Conservation (phyloP, 2,113 vertebrate genomes). For the Electrona antarctica region DNA sequence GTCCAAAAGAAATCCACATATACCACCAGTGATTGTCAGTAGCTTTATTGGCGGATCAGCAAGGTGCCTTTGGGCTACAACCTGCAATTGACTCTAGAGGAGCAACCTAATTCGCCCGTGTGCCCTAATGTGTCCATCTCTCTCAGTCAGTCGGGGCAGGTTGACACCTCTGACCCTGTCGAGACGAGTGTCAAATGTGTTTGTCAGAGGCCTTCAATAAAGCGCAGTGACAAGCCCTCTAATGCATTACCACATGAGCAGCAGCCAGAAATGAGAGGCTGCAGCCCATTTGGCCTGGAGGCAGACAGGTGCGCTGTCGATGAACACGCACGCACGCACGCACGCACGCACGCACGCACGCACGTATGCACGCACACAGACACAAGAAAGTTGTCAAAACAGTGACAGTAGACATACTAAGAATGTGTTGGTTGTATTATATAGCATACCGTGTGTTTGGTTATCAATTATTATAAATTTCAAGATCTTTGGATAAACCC, state of each 20-base stretch:
- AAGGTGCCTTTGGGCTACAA: slow-evolving; percentile 34
- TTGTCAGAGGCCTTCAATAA: slow-evolving; percentile 85
- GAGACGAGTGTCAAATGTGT: slow-evolving; percentile 80
- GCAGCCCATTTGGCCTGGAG: slow-evolving; percentile 80
- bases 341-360: slow-evolving; percentile 14
- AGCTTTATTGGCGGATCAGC: slow-evolving; percentile 19
- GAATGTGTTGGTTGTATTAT: no score
- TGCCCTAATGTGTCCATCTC: slow-evolving; percentile 65
- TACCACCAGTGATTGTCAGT: no score
- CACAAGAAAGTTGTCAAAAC: no score
- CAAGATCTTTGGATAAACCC: no score
- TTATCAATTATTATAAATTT: no score
- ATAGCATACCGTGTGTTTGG: no score
- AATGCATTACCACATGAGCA: slow-evolving; percentile 80
- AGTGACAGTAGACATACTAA: no score
- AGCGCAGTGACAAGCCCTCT: slow-evolving; percentile 82
- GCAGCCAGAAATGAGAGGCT: slow-evolving; percentile 81
- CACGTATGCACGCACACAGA: slow-evolving; percentile 22
- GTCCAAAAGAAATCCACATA: background rate
- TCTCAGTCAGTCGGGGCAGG: slow-evolving; percentile 65
- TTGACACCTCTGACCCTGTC: slow-evolving; percentile 76
- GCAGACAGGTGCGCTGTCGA: slow-evolving; percentile 87
- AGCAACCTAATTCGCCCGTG: slow-evolving; percentile 57
- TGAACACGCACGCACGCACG: slow-evolving; percentile 1
- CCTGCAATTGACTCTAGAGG: slow-evolving; percentile 58